A percentile compares a stretch with the other conserved stretches of the same genome.
Evolutionary conservation across 2,797 vertebrate genomes (phyloP).

Genomic region (Basileuterus tristriatus): DNA sequence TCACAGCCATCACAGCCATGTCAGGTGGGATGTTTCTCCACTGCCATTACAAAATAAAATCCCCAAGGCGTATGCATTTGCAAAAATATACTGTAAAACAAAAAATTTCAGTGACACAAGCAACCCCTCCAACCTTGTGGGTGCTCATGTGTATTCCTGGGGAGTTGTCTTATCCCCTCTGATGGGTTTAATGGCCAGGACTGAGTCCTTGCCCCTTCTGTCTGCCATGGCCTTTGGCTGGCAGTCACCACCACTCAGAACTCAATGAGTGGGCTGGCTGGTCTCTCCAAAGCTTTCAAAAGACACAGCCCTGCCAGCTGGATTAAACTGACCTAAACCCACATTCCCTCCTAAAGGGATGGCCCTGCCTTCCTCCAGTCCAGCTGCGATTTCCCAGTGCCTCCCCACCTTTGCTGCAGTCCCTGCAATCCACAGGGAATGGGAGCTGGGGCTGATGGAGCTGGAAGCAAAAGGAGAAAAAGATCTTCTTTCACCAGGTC

Average conservation of each 20-base stretch:
- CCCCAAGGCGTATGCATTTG: rapidly evolving
- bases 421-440: background rate
- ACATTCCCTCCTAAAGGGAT: background rate
- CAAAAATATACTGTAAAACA: background rate
- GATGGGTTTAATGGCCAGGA: background rate
- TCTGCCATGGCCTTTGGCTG: background rate
- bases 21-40: background rate
- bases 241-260: background rate
- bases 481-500: background rate
- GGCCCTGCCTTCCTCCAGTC: background rate
- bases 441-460: background rate
- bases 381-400: background rate
- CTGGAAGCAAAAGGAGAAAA: background rate
- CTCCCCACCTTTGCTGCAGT: rapidly evolving
- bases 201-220: background rate
- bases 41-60: background rate
- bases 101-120: background rate
- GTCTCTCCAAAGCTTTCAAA: background rate
- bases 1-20: background rate
- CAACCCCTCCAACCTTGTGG: rapidly evolving
- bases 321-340: background rate
- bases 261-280: rapidly evolving
- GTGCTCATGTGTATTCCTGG: rapidly evolving
- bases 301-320: background rate
- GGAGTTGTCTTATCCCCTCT: rapidly evolving